Conservation (phyloP, 2,113 vertebrate genomes). For the Lethenteron reissneri region DNA sequence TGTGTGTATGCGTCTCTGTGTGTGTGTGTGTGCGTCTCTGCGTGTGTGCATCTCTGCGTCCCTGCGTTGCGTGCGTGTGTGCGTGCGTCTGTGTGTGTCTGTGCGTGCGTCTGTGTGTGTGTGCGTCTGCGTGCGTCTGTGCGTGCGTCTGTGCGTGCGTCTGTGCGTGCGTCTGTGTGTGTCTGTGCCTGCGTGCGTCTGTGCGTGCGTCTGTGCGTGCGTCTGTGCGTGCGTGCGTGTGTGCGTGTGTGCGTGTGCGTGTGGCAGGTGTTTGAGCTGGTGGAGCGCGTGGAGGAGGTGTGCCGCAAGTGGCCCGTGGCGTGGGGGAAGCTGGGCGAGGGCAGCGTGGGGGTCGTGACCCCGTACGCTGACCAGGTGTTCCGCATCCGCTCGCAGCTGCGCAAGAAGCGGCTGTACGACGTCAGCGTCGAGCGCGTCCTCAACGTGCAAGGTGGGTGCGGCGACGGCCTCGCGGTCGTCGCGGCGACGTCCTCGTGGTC, state of each 20-base stretch:
- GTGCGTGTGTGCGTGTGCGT: constrained; percentile 8
- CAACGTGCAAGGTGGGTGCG: constrained; percentile 78
- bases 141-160: too few relatives aligned
- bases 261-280: constrained; percentile 84
- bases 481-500: too few relatives aligned
- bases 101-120: too few relatives aligned
- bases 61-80: neutral
- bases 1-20: too few relatives aligned
- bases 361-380: constrained; percentile 95
- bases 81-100: neutral
- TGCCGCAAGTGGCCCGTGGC: constrained; percentile 89
- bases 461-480: too few relatives aligned
- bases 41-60: too few relatives aligned
- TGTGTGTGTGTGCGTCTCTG: too few relatives aligned
- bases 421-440: constrained; percentile 92
- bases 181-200: neutral
- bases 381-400: constrained; percentile 74
- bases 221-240: constrained; percentile 10
- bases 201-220: too few relatives aligned
- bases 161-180: too few relatives aligned
- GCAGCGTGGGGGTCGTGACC: constrained; percentile 88
- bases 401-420: constrained; percentile 86
- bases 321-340: constrained; percentile 89
- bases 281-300: constrained; percentile 86
- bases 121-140: too few relatives aligned